These are phyloP conservation scores for Diarsia mendica DNA, from an alignment of 2,888 invertebrate genomes.

Conservation along the genomic window DNA sequence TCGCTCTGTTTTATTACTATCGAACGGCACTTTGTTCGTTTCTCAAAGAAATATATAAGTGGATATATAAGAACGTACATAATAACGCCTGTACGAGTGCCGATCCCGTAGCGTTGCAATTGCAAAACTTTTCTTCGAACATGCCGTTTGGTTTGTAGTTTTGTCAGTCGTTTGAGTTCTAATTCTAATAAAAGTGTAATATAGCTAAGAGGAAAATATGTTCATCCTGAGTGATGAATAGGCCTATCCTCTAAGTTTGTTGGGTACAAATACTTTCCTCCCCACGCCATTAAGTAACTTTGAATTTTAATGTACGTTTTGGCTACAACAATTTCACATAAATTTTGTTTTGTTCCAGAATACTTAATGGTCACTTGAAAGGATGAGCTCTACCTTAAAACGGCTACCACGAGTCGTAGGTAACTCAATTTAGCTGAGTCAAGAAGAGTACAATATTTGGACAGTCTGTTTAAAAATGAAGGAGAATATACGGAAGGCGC, in stretches of 20 bases:
- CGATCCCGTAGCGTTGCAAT: conserved; percentile 64
- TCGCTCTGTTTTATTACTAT: conserved; percentile 82
- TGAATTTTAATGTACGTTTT: conserved; percentile 18
- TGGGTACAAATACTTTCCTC: not conserved
- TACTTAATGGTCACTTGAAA: conserved; percentile 71
- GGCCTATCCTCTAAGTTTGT: conserved; percentile 7
- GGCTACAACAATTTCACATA: conserved; percentile 5
- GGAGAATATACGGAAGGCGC: conserved; percentile 73
- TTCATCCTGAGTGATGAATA: conserved; percentile 3
- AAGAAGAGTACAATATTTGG: conserved; percentile 72
- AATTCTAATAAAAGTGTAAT: conserved; percentile 71
- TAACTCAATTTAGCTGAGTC: conserved; percentile 74
- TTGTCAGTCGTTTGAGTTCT: conserved; percentile 66
- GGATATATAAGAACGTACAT: conserved; percentile 51
- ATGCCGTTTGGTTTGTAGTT: conserved; percentile 71
- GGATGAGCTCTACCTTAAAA: conserved; percentile 67
- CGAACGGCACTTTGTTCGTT: conserved; percentile 72
- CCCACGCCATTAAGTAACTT: not conserved
- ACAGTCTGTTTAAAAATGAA: conserved; percentile 79
- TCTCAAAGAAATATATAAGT: conserved; percentile 63
- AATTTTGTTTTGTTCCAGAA: conserved; percentile 78
- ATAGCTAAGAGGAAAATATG: conserved; percentile 31
- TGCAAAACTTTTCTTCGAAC: conserved; percentile 66
- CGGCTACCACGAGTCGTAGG: conserved; percentile 61
- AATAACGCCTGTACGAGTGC: conserved; percentile 66